Percentiles rank a stretch among this genome's conserved stretches.
phyloP scores from a whole-genome alignment of 2,797 vertebrate species.

The Pampus argenteus region DNA sequence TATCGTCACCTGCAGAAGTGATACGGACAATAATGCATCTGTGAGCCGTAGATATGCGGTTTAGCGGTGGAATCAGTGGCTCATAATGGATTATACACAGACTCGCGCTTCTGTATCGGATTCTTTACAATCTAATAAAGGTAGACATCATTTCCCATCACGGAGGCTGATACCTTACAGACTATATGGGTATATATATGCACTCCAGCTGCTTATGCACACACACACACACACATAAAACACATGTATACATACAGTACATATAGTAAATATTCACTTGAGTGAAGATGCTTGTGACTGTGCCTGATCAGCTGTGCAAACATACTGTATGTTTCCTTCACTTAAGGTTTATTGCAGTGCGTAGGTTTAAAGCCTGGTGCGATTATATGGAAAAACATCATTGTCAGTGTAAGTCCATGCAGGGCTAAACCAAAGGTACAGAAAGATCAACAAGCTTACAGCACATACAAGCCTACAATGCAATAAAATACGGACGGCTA shows the following conservation, averaged over 20 bases:
- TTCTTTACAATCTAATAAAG: constrained; percentile 49
- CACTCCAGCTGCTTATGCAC: not conserved
- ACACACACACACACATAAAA: not conserved
- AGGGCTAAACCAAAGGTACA: constrained; percentile 11
- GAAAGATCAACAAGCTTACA: not conserved
- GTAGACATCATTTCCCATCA: constrained; percentile 17
- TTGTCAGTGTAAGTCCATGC: no score
- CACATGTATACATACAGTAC: no score
- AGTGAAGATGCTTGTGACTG: not conserved
- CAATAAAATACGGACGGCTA: no score
- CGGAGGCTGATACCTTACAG: constrained; percentile 11
- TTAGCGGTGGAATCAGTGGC: constrained; percentile 45
- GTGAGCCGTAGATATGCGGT: constrained; percentile 52
- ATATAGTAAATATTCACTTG: not conserved
- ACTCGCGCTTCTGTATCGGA: constrained; percentile 43
- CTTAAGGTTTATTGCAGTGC: not conserved
- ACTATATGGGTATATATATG: no score
- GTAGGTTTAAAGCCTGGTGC: not conserved
- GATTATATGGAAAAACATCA: not conserved
- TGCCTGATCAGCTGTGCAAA: not conserved
- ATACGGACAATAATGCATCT: constrained; percentile 38
- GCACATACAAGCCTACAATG: no score
- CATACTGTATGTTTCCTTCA: not conserved
- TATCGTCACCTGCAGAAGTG: constrained; percentile 53
- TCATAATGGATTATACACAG: constrained; percentile 46